phyloP scores from a whole-genome alignment of 2,797 vertebrate species.

The Spinibarbus caldwelli region DNA sequence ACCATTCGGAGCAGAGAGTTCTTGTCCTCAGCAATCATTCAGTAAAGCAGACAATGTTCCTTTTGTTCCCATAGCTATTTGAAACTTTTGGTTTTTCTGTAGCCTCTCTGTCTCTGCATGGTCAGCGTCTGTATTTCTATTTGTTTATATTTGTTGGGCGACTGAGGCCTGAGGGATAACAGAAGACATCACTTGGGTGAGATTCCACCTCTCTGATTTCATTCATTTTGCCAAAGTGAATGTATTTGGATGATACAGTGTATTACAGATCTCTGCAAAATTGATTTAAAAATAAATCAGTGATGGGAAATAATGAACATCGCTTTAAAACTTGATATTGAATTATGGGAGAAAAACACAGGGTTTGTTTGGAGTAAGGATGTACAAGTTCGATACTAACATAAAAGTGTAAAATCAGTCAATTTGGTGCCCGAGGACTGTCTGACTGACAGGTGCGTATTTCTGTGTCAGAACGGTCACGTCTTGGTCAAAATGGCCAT shows the following conservation, averaged over 20 bases:
- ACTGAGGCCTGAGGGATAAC: conserved; percentile 55
- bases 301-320: conserved; percentile 3
- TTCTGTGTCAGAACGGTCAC: neutral
- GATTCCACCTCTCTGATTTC: conserved; percentile 71
- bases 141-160: conserved; percentile 56
- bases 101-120: conserved; percentile 41
- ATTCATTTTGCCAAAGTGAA: conserved; percentile 68
- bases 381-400: neutral
- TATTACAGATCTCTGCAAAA: conserved; percentile 32
- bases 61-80: neutral
- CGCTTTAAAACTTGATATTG: neutral
- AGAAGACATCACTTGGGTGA: conserved; percentile 69
- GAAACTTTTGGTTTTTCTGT: too few species aligned
- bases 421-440: conserved; percentile 33
- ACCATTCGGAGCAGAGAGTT: conserved; percentile 53
- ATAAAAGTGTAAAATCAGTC: neutral
- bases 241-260: conserved; percentile 46
- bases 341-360: neutral
- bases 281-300: neutral
- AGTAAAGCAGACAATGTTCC: neutral
- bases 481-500: neutral
- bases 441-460: conserved; percentile 49
- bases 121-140: conserved; percentile 27
- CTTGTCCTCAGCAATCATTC: conserved; percentile 21
- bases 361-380: neutral